These are phyloP conservation scores for Falco punctatus DNA, from an alignment of 2,113 vertebrate species.

Conservation along the genomic window DNA sequence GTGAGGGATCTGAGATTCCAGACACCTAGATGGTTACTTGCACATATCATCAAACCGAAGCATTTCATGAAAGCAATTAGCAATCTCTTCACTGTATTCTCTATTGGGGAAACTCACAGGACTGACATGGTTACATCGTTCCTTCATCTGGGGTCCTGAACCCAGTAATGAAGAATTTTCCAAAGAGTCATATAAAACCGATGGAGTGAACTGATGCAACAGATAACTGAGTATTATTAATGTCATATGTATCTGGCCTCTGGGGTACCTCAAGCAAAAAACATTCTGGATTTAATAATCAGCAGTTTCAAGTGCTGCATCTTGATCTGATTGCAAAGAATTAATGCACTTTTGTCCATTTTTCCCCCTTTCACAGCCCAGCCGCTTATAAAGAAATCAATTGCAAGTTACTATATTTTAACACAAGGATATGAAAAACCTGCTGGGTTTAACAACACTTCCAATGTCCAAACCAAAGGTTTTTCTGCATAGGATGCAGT, in stretches of 20 bases:
- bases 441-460: background rate
- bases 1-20: background rate
- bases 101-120: background rate
- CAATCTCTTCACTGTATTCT: background rate
- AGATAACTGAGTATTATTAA: background rate
- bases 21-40: background rate
- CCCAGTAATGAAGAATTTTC: background rate
- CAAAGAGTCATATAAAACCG: background rate
- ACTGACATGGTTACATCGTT: background rate
- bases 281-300: background rate
- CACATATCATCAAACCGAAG: background rate
- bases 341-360: background rate
- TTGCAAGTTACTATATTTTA: background rate
- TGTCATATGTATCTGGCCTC: background rate
- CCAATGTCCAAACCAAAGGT: background rate
- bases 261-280: background rate
- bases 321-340: background rate
- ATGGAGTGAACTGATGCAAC: background rate
- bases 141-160: background rate
- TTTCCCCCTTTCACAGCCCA: background rate
- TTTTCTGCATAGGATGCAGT: background rate
- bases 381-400: background rate
- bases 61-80: slow-evolving; percentile 1
- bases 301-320: background rate
- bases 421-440: background rate